A percentile compares a stretch with the other conserved stretches of the same genome.
phyloP scores from a whole-genome alignment of 2,888 invertebrate genomes.

The Arrhopalites spinosus region DNA sequence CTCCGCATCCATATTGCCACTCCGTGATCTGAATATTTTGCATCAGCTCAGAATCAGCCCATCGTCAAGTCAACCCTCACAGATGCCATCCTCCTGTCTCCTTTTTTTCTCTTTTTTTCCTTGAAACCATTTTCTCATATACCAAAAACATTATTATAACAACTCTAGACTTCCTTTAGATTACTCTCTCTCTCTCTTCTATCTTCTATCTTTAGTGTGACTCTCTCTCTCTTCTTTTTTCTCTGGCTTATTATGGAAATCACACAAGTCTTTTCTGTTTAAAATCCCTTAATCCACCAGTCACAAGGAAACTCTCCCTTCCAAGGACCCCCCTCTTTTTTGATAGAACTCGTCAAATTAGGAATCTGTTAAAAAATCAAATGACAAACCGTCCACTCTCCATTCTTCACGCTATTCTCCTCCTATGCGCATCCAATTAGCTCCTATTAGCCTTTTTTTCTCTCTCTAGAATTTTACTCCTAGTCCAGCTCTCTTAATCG shows the following conservation, averaged over 20 bases:
- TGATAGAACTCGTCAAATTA: conserved; percentile 31
- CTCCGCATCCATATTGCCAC: conserved; percentile 49
- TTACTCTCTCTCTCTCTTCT: background rate
- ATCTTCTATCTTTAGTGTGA: background rate
- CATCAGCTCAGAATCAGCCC: conserved; percentile 50
- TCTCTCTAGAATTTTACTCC: background rate
- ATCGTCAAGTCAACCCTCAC: conserved; percentile 46
- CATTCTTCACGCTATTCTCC: conserved; percentile 22
- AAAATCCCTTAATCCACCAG: conserved; percentile 32
- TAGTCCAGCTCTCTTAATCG: background rate
- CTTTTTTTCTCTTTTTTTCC: background rate
- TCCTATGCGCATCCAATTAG: background rate
- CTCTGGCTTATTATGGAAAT: conserved; percentile 31
- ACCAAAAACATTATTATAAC: background rate
- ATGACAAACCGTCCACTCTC: conserved; percentile 27
- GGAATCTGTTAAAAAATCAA: conserved; percentile 35
- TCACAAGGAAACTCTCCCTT: conserved; percentile 10
- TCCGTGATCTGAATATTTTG: conserved; percentile 55
- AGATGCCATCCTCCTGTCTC: conserved; percentile 25
- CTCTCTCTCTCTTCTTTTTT: background rate
- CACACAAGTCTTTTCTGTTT: conserved; percentile 5
- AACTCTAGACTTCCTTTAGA: background rate
- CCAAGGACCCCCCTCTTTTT: conserved; percentile 4
- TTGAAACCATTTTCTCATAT: conserved; percentile 9
- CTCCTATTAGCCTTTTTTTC: conserved; percentile 7